Evolutionary conservation across 2,113 vertebrate genomes (phyloP).

Genomic region (human): DNA sequence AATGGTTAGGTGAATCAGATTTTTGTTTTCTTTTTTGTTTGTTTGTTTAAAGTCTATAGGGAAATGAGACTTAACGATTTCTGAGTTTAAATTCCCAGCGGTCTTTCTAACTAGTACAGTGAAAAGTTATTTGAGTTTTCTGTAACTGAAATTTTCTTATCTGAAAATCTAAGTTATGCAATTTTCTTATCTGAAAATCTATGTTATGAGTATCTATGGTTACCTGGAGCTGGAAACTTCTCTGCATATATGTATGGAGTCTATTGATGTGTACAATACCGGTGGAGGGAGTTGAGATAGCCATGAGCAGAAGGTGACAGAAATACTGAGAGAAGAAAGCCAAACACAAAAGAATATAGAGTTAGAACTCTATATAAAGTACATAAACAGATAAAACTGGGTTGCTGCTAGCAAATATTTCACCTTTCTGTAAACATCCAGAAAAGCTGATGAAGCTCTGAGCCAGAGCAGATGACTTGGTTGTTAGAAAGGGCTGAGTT

Average conservation of each 20-base stretch:
- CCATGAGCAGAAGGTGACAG: neutral
- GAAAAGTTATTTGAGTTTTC: neutral
- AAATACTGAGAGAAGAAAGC: neutral
- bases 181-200: neutral
- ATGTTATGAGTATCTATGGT: neutral
- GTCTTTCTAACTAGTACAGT: neutral
- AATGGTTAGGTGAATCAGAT: conserved; percentile 60
- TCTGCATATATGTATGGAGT: neutral
- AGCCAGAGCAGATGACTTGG: neutral
- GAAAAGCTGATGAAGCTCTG: neutral
- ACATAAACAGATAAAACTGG: neutral
- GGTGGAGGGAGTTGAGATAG: neutral
- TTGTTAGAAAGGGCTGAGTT: neutral
- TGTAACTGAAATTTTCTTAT: neutral
- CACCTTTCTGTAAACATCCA: neutral
- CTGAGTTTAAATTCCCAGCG: neutral
- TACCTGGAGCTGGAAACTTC: neutral
- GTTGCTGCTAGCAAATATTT: neutral
- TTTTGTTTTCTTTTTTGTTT: neutral
- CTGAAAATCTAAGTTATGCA: neutral
- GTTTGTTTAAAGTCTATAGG: neutral
- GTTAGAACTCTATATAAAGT: neutral
- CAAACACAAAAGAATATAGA: neutral
- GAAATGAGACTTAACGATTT: neutral
- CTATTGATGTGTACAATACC: neutral